phyloP scores from a whole-genome alignment of 2,113 vertebrate species.

The Thomomys bottae region DNA sequence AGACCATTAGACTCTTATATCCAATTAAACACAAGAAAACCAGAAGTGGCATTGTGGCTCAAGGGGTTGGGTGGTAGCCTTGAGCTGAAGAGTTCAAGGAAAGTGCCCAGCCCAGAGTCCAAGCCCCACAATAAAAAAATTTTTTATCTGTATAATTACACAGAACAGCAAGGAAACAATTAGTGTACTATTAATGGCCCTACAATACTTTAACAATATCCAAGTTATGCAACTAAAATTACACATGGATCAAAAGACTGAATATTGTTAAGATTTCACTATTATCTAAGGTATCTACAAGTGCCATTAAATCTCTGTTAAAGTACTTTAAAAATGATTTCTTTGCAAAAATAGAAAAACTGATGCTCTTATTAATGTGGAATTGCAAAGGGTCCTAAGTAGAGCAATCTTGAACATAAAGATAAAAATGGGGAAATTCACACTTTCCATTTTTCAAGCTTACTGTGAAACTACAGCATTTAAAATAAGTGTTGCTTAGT shows the following conservation, averaged over 20 bases:
- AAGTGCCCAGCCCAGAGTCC: no score
- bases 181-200: neutral
- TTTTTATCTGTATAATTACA: no score
- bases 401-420: constrained; percentile 18
- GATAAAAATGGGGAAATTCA: neutral
- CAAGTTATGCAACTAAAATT: neutral
- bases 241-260: neutral
- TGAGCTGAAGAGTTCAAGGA: no score
- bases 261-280: constrained; percentile 26
- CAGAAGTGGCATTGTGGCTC: no score
- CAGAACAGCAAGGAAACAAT: neutral
- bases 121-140: no score
- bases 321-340: neutral
- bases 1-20: no score
- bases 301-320: neutral
- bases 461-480: neutral
- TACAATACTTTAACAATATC: neutral
- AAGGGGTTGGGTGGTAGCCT: no score
- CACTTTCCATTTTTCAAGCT: constrained; percentile 32
- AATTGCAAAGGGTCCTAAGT: neutral
- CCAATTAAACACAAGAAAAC: no score
- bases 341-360: constrained; percentile 37
- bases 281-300: neutral
- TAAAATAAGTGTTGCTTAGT: neutral
- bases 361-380: neutral